Base-by-base conservation (phyloP, 2,888 invertebrate genomes). In the Drosophila affinis region DNA sequence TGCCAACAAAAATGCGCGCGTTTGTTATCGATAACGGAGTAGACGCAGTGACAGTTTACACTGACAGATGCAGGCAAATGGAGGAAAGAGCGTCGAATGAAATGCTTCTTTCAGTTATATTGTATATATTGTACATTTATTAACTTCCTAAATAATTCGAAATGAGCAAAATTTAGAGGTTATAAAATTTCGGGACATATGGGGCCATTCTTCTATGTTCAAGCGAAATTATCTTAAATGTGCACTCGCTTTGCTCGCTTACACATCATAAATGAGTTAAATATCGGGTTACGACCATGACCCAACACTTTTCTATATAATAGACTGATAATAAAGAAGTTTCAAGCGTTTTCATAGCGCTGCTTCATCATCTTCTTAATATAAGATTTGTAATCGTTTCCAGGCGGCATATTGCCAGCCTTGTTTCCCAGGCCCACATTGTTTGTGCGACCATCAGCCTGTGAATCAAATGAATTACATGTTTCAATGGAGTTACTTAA, bases 401-500 rank as follows among this genome's bases (percentile, higher is more conserved):
- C 91, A 27, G 91, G 91, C 9, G 84, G 87, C 70, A 91, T 87
- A 4, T 80, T 61, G 21, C 81, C 75, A 1, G 87, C 59, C 91
- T 97, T 96, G 70, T 96, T 96, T 0, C 98, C 98, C 44, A 99
- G 93, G 0, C 99, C 99, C 3, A 97, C 97, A 21, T 96, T 95
- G 60, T 94, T 94, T 4, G 94, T 94, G 57, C 97, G 89, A 32
- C 90, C 80, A 59, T 91, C 92, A 62, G 91, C 89, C 91, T 91
- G 29, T 24, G 21, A 24, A 18, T 9, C 24, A 52, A 59, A 46
- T 3, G 32, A 47, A 9, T 21, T 29, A 3, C 2, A 18, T 12
- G 6, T 45, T 29, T 24, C 7, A 39, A 18, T n/a, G 6, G 44
- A 34, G 10, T 45, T 14, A 53, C 9, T 17, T 0, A 18, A 27